Conservation (phyloP, 2,113 vertebrate genomes). For the Rhagologus leucostigma region DNA sequence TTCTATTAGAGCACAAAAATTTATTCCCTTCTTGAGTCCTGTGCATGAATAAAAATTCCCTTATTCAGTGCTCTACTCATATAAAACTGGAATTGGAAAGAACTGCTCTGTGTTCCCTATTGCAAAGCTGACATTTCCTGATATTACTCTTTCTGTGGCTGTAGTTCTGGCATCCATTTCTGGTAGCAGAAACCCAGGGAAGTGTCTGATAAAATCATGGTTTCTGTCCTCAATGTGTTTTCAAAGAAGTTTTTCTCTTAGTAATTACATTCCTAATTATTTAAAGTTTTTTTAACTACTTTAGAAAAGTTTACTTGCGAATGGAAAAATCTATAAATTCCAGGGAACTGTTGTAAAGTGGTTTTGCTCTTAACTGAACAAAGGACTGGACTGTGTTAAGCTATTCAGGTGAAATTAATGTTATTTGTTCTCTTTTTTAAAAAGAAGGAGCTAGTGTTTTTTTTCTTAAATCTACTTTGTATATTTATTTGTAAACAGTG, state of each 20-base stretch:
- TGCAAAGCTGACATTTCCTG: background rate
- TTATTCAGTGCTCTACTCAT: background rate
- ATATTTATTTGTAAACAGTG: slow-evolving; percentile 4
- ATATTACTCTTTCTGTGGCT: slow-evolving; percentile 8
- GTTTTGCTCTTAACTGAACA: slow-evolving; percentile 31
- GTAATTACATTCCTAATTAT: slow-evolving; percentile 24
- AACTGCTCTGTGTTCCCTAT: background rate
- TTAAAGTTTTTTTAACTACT: background rate
- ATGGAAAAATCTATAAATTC: slow-evolving; percentile 64
- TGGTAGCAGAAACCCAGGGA: background rate
- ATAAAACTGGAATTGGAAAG: slow-evolving; percentile 16
- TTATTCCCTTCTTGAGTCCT: background rate
- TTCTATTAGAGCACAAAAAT: background rate
- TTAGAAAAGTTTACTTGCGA: slow-evolving; percentile 22
- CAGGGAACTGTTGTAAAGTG: slow-evolving; percentile 38
- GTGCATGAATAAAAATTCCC: background rate
- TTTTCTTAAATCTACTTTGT: background rate
- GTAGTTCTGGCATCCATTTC: background rate
- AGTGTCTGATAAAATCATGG: background rate
- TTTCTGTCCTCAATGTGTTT: slow-evolving; percentile 12
- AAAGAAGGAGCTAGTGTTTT: background rate
- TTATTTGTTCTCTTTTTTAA: background rate
- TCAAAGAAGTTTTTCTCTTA: slow-evolving; percentile 33
- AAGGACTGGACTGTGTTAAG: background rate
- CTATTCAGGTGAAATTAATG: background rate